Conservation (phyloP, 1,140 invertebrate species). For the Pygmarrhopalites habei region DNA sequence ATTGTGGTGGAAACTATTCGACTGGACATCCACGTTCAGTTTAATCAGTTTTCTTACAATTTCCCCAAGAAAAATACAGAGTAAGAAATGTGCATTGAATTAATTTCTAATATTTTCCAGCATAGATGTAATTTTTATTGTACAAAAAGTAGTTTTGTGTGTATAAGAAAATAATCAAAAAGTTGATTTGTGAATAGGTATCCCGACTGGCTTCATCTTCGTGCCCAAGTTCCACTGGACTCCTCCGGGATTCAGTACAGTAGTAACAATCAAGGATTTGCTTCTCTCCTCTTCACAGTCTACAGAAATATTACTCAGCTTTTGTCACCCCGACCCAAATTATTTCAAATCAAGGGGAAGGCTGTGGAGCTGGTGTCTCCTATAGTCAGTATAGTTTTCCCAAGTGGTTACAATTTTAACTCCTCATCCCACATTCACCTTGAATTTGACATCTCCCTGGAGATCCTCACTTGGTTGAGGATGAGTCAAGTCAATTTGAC, state of each 20-base stretch:
- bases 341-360: background rate
- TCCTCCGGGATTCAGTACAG: background rate
- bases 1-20: slow-evolving; percentile 15
- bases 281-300: slow-evolving; percentile 2
- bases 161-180: background rate
- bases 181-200: slow-evolving; percentile 9
- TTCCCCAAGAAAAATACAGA: slow-evolving; percentile 3
- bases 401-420: background rate
- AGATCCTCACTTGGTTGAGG: background rate
- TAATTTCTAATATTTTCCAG: background rate
- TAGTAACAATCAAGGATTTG: background rate
- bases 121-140: background rate
- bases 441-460: slow-evolving; percentile 13
- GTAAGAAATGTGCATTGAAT: background rate
- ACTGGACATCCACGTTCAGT: background rate
- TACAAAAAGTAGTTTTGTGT: background rate
- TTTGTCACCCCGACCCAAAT: background rate
- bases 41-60: background rate
- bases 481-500: slow-evolving; percentile 8
- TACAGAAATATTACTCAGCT: slow-evolving; percentile 16
- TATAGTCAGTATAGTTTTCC: slow-evolving; percentile 1
- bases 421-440: slow-evolving; percentile 4
- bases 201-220: slow-evolving; percentile 20
- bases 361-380: slow-evolving; percentile 10
- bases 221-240: slow-evolving; percentile 14